Evolutionary conservation across 2,797 vertebrate species (phyloP).

Genomic region (Spizella passerina): DNA sequence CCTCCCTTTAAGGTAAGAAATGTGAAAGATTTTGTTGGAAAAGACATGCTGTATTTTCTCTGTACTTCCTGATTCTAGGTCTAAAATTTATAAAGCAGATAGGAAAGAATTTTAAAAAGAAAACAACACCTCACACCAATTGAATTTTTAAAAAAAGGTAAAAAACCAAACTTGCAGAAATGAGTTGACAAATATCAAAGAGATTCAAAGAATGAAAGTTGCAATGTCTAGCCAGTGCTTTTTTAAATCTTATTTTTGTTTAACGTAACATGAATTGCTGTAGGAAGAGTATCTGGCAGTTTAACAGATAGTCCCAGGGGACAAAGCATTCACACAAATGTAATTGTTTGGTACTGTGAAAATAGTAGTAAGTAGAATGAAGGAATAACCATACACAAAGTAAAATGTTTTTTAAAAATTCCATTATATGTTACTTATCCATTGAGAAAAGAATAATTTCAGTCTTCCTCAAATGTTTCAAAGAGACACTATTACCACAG

Average conservation of each 20-base stretch:
- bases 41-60: neutral
- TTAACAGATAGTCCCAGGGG: neutral
- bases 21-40: neutral
- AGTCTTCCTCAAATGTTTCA: neutral
- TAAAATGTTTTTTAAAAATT: neutral
- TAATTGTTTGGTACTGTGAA: neutral
- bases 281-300: neutral
- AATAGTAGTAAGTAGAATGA: neutral
- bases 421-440: neutral
- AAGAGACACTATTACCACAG: neutral
- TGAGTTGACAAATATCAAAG: neutral
- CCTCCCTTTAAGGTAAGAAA: conserved; percentile 87
- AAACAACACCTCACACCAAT: accelerated
- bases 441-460: neutral
- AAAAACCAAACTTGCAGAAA: neutral
- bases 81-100: neutral
- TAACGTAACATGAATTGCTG: neutral
- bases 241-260: neutral
- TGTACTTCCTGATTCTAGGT: neutral
- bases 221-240: neutral
- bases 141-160: neutral
- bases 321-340: neutral
- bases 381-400: neutral
- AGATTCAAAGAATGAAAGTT: neutral
- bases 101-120: neutral